Conservation (phyloP, 2,888 invertebrate genomes). For the Hyposoter didymator region DNA sequence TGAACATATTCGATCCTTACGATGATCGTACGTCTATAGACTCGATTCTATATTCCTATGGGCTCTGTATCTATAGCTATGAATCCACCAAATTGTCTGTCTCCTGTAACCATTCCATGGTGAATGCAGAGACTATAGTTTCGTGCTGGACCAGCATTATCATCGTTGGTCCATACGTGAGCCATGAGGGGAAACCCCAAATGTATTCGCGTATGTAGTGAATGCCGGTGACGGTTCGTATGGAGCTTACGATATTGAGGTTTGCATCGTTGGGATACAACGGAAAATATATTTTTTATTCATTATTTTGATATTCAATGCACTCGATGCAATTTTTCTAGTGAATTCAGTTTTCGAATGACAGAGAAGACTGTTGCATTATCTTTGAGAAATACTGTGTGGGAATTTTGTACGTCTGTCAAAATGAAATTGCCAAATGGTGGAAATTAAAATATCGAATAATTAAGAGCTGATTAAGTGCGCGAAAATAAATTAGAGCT, state of each 20-base stretch:
- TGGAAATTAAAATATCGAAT: no score
- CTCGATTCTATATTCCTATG: constrained; percentile 41
- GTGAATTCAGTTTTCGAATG: no score
- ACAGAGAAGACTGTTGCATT: no score
- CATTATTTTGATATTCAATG: no score
- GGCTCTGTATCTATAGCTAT: no score
- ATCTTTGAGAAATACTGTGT: no score
- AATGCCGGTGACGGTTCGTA: background rate
- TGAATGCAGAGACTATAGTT: constrained; percentile 48
- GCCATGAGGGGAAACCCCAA: constrained; percentile 40
- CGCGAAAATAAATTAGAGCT: no score
- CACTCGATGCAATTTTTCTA: no score
- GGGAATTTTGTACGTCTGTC: no score
- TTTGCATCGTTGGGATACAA: constrained; percentile 25
- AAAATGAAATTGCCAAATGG: no score
- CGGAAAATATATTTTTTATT: no score
- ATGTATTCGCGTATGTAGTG: background rate
- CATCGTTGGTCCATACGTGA: constrained; percentile 54
- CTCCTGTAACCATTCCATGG: constrained; percentile 3
- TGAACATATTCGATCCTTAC: constrained; percentile 34
- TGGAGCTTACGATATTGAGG: constrained; percentile 34
- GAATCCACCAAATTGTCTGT: background rate
- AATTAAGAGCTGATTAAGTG: no score
- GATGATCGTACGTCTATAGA: constrained; percentile 58
- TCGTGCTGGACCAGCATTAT: constrained; percentile 57